Evolutionary conservation across 2,888 invertebrate genomes (phyloP).

Genomic region (Drosophila peninsularis): DNA sequence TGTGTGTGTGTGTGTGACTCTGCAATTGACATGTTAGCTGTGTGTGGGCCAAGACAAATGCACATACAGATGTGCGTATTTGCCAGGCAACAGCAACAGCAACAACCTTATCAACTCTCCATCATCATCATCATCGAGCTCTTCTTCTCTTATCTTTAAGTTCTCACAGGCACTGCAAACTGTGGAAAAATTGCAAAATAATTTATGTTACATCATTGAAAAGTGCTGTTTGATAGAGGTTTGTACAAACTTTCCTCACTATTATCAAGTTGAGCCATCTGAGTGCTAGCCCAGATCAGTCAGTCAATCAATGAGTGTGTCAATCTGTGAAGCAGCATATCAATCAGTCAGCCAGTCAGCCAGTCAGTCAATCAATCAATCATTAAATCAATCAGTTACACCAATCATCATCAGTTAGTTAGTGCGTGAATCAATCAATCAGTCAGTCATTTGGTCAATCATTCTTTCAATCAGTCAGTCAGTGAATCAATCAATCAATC

Average conservation of each 20-base stretch:
- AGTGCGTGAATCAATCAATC: background rate
- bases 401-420: background rate
- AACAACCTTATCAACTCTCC: conserved; percentile 1
- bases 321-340: too few species aligned
- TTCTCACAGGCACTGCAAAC: background rate
- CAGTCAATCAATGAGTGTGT: background rate
- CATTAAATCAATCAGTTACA: background rate
- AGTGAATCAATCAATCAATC: background rate
- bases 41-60: conserved; percentile 60
- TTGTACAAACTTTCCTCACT: background rate
- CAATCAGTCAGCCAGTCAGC: background rate
- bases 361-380: background rate
- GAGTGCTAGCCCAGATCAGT: background rate
- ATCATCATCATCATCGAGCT: conserved; percentile 6
- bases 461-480: background rate
- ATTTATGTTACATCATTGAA: conserved; percentile 9
- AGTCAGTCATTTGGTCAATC: background rate
- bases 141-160: background rate
- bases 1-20: conserved; percentile 19
- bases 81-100: conserved; percentile 37
- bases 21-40: conserved; percentile 62
- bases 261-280: background rate
- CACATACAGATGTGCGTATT: conserved; percentile 61
- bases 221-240: background rate
- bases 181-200: background rate